Conservation (phyloP, 2,113 vertebrate species). For the Sardina pilchardus region DNA sequence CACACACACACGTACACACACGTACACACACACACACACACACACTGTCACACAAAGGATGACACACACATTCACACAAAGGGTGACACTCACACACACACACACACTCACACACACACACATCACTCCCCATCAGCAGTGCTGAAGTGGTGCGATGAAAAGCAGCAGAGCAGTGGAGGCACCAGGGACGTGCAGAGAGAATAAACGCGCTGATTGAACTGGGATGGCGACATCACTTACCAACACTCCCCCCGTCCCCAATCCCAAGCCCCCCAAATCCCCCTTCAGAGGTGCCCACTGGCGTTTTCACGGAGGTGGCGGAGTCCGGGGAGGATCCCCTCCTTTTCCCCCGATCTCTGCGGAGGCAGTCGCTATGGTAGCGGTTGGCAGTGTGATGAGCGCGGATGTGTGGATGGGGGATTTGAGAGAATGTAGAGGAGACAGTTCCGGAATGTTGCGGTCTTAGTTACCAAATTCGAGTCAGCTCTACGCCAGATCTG, state of each 20-base stretch:
- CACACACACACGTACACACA: not conserved
- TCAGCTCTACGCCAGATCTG: conserved; percentile 42
- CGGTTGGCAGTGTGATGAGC: too few species aligned
- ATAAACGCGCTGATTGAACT: not conserved
- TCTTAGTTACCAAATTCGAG: not conserved
- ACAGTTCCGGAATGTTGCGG: too few species aligned
- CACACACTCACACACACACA: not conserved
- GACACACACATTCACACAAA: not conserved
- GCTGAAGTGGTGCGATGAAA: not conserved
- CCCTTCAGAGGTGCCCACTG: not conserved
- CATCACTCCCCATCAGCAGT: not conserved
- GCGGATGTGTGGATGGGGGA: too few species aligned
- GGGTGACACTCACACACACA: not conserved
- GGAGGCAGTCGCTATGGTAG: too few species aligned
- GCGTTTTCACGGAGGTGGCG: not conserved
- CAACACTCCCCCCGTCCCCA: not conserved
- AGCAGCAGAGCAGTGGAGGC: not conserved
- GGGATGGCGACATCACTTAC: not conserved
- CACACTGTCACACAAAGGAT: not conserved
- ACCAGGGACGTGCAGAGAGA: not conserved
- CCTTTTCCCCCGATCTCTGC: not conserved
- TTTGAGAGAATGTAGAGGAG: too few species aligned
- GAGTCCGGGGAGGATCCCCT: not conserved
- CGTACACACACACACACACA: not conserved
- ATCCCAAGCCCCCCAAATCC: not conserved